Conservation (phyloP, 2,888 invertebrate genomes). For the Harpagoxenus sublaevis region DNA sequence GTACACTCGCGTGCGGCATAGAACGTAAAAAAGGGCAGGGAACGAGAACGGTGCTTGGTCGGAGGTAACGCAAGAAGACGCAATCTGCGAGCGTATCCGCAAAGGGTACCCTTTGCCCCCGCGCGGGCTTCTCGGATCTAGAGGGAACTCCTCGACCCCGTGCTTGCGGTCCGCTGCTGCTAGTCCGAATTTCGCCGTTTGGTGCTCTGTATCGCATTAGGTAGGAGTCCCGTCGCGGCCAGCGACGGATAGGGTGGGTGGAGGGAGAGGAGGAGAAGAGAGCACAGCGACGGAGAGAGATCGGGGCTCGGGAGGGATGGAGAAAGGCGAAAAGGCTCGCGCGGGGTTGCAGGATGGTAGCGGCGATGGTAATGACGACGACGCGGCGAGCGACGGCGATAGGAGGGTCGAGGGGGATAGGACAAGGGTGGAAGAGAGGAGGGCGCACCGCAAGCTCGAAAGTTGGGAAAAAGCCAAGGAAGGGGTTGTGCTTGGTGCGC, state of each 20-base stretch:
- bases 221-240: conserved; percentile 49
- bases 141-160: conserved; percentile 57
- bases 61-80: conserved; percentile 64
- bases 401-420: neutral
- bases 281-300: neutral
- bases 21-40: conserved; percentile 37
- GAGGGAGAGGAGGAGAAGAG: neutral
- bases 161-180: conserved; percentile 68
- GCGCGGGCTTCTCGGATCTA: neutral
- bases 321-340: conserved; percentile 37
- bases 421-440: conserved; percentile 31
- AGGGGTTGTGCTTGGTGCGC: conserved; percentile 80
- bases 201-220: conserved; percentile 49
- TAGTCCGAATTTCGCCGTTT: conserved; percentile 64
- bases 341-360: conserved; percentile 45
- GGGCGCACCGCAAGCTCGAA: conserved; percentile 77
- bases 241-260: conserved; percentile 7
- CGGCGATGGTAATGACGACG: conserved; percentile 42
- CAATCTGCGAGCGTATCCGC: conserved; percentile 56
- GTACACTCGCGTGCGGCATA: neutral
- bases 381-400: conserved; percentile 16
- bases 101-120: conserved; percentile 34
- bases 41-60: conserved; percentile 15
- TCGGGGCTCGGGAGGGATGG: neutral
- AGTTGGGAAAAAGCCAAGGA: conserved; percentile 79